A percentile compares a stretch with the other conserved stretches of the same genome.
These are phyloP conservation scores for Tubiluchus corallicola DNA, from an alignment of 2,888 invertebrate genomes.

Conservation along the genomic window DNA sequence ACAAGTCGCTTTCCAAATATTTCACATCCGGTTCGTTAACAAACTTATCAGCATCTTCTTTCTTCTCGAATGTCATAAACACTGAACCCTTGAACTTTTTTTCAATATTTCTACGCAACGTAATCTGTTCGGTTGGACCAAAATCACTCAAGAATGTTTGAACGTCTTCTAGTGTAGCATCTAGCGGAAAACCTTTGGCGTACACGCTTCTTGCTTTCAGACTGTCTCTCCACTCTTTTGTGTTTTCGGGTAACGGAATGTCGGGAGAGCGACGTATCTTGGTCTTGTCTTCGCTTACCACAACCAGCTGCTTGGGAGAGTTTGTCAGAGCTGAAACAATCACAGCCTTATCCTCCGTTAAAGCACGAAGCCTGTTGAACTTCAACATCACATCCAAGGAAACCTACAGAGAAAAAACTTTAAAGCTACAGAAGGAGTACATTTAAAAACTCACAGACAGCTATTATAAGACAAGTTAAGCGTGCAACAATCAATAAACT, in stretches of 20 bases:
- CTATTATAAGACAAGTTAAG: too few species aligned
- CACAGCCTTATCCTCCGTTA: constrained; percentile 45
- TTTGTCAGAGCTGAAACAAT: constrained; percentile 56
- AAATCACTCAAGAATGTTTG: constrained; percentile 24
- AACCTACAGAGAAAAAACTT: too few species aligned
- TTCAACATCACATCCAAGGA: constrained; percentile 59
- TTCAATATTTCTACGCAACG: constrained; percentile 13
- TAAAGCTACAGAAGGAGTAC: too few species aligned
- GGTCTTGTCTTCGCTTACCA: constrained; percentile 43
- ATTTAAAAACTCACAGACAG: too few species aligned
- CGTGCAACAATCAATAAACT: too few species aligned
- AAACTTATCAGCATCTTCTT: constrained; percentile 61
- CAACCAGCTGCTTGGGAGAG: constrained; percentile 49
- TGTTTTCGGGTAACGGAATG: constrained; percentile 59
- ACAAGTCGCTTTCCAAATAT: constrained; percentile 32
- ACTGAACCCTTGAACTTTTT: constrained; percentile 48
- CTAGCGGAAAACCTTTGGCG: constrained; percentile 33
- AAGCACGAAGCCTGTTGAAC: constrained; percentile 56
- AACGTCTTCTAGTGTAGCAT: constrained; percentile 23
- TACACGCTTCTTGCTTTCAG: constrained; percentile 58
- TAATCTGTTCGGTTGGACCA: constrained; percentile 21
- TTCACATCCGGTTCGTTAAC: constrained; percentile 46
- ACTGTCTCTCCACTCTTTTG: constrained; percentile 60
- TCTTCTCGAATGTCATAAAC: constrained; percentile 62
- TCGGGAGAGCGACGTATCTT: constrained; percentile 55